Percentiles rank a stretch among this genome's conserved stretches.
These are phyloP conservation scores for Drosophila meridionalis DNA, from an alignment of 2,888 invertebrate genomes.

Conservation along the genomic window DNA sequence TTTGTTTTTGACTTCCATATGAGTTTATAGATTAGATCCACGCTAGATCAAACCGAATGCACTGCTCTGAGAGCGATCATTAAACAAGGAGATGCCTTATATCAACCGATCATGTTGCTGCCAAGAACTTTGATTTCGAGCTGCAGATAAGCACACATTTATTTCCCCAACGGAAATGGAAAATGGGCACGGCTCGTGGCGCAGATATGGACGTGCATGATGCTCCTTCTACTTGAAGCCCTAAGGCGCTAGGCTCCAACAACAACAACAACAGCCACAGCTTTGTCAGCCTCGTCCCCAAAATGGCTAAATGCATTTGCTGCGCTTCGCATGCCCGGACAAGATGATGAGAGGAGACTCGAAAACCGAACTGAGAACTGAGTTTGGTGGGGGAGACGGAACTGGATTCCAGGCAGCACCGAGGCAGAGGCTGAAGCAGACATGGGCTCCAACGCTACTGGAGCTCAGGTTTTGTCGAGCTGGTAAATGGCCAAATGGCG, in stretches of 20 bases:
- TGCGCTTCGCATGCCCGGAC: constrained; percentile 52
- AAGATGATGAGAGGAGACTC: constrained; percentile 2
- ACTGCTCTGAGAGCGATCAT: constrained; percentile 16
- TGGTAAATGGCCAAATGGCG: constrained; percentile 15
- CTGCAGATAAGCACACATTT: constrained; percentile 40
- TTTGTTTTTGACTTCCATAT: not conserved
- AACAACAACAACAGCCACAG: constrained; percentile 37
- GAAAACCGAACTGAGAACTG: constrained; percentile 9
- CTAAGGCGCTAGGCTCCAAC: constrained; percentile 36
- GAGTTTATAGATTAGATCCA: too few relatives aligned
- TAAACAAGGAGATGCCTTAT: constrained; percentile 11
- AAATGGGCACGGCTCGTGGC: constrained; percentile 68
- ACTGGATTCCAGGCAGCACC: constrained; percentile 1
- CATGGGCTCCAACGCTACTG: not conserved
- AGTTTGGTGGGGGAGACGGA: constrained; percentile 21
- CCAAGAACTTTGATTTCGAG: constrained; percentile 41
- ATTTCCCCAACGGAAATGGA: constrained; percentile 75
- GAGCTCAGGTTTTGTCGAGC: constrained; percentile 21
- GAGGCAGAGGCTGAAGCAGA: not conserved
- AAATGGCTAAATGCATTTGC: constrained; percentile 73
- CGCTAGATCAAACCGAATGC: not conserved
- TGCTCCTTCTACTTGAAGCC: constrained; percentile 11
- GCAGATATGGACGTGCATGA: constrained; percentile 35
- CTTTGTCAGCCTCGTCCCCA: constrained; percentile 65
- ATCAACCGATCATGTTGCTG: constrained; percentile 30